A percentile compares a stretch with the other conserved stretches of the same genome.
Evolutionary conservation across 2,113 vertebrate genomes (phyloP).

Genomic region (Amazona guildingii): DNA sequence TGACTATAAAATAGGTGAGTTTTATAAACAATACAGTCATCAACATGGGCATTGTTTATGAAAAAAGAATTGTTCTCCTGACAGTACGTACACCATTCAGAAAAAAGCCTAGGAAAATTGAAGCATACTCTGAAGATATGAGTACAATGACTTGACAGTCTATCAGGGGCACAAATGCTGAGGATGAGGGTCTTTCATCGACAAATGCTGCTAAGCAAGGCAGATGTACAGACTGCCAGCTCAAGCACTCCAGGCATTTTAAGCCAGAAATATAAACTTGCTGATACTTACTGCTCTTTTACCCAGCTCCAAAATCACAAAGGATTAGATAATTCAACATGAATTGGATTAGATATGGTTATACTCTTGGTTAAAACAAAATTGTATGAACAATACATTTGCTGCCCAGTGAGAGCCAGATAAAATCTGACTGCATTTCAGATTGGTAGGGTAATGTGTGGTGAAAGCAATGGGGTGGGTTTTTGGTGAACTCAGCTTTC

Average conservation of each 20-base stretch:
- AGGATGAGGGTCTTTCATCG: not conserved
- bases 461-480: not conserved
- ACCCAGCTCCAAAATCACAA: not conserved
- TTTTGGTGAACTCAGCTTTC: not conserved
- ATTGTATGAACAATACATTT: not conserved
- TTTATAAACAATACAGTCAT: slow-evolving; percentile 11
- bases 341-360: not conserved
- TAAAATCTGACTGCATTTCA: not conserved
- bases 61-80: not conserved
- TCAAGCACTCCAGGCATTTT: not conserved
- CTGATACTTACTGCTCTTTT: not conserved
- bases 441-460: not conserved
- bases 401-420: not conserved
- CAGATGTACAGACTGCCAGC: not conserved
- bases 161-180: not conserved
- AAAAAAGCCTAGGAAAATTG: not conserved
- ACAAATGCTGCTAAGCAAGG: not conserved
- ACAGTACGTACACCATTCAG: not conserved
- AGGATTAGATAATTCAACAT: not conserved
- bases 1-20: not conserved
- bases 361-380: not conserved
- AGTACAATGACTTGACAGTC: not conserved
- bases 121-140: not conserved
- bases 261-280: not conserved
- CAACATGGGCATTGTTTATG: slow-evolving; percentile 1